A percentile compares a stretch with the other conserved stretches of the same genome.
phyloP scores from a whole-genome alignment of 2,797 vertebrate genomes.

The Aselliscus stoliczkanus region DNA sequence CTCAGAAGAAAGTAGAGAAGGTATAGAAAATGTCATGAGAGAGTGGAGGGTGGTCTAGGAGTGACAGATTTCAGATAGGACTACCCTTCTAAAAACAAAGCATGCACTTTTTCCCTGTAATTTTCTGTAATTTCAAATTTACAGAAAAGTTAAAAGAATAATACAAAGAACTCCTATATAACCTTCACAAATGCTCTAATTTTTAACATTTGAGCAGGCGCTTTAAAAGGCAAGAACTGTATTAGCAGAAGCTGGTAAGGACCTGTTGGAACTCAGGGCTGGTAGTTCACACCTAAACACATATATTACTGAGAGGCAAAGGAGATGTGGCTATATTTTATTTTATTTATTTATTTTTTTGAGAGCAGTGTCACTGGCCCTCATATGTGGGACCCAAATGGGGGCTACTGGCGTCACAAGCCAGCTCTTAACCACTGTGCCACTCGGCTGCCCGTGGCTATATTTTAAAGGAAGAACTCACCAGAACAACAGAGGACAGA shows the following conservation, averaged over 20 bases:
- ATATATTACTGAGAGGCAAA: not conserved
- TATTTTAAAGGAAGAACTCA: conserved; percentile 24
- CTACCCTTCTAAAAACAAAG: not conserved
- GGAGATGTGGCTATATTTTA: not conserved
- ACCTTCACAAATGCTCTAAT: not conserved
- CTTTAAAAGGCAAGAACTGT: conserved; percentile 1
- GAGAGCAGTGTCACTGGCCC: no score
- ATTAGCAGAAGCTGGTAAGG: not conserved
- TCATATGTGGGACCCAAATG: no score
- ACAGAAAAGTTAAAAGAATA: not conserved
- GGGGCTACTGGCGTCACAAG: no score
- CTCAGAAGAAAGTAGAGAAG: conserved; percentile 3
- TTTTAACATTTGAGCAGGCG: not conserved
- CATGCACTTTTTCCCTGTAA: not conserved
- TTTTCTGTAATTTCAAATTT: conserved; percentile 13
- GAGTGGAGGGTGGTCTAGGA: not conserved
- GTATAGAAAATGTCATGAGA: not conserved
- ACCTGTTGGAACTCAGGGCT: not conserved
- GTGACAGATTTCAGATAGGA: not conserved
- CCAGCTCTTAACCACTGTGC: no score
- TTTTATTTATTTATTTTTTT: no score
- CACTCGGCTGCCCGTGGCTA: no score
- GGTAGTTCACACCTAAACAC: not conserved
- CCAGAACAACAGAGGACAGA: not conserved
- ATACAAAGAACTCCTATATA: not conserved